phyloP scores from a whole-genome alignment of 2,888 invertebrate species.

The Adineta ricciae region DNA sequence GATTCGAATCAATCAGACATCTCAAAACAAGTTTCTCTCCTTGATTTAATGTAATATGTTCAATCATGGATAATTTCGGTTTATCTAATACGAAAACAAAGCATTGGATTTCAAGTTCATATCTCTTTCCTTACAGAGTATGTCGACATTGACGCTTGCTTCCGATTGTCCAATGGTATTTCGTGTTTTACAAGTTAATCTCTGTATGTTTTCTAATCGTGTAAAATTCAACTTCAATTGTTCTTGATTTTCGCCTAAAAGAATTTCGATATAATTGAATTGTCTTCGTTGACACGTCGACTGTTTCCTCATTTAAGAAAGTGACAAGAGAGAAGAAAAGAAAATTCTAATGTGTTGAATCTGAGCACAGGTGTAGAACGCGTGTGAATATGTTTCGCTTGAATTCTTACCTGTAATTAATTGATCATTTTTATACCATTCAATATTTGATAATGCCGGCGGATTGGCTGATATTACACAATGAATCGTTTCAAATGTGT shows the following conservation, averaged over 20 bases:
- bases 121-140: not conserved
- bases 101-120: no score
- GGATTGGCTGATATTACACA: not conserved
- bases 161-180: not conserved
- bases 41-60: not conserved
- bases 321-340: not conserved
- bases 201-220: not conserved
- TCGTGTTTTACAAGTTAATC: not conserved
- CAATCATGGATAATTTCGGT: not conserved
- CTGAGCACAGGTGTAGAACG: not conserved
- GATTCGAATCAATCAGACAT: conserved; percentile 8
- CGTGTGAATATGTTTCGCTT: not conserved
- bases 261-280: not conserved
- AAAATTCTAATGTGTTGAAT: not conserved
- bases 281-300: not conserved
- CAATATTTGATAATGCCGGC: not conserved
- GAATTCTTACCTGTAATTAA: conserved; percentile 6
- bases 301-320: not conserved
- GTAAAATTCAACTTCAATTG: not conserved
- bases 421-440: conserved; percentile 19
- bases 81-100: not conserved
- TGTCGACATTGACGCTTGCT: conserved; percentile 2
- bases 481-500: not conserved
- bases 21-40: not conserved
- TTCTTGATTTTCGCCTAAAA: conserved; percentile 16